phyloP scores from a whole-genome alignment of 2,888 invertebrate genomes.

The Zootermopsis nevadensis region DNA sequence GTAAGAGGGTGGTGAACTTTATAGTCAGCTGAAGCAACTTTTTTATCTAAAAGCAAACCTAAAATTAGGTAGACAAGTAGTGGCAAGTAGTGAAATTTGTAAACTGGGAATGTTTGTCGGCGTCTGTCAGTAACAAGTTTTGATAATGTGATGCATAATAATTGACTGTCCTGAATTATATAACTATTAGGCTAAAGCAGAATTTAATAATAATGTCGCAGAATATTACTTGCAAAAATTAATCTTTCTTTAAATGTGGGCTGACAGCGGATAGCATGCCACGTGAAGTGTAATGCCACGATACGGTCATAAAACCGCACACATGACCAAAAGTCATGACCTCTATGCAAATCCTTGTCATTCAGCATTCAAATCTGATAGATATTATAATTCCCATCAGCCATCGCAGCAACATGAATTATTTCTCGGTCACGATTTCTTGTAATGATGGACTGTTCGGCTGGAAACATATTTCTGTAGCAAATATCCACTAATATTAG shows the following conservation, averaged over 20 bases:
- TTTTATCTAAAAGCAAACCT: no score
- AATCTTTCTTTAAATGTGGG: constrained; percentile 4
- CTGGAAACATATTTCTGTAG: no score
- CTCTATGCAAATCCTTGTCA: no score
- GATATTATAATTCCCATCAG: no score
- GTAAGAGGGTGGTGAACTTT: no score
- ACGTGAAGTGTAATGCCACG: neutral
- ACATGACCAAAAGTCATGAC: neutral
- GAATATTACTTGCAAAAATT: neutral
- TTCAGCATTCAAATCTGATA: no score
- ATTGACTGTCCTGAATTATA: neutral
- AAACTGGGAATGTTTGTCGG: no score
- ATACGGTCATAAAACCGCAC: neutral
- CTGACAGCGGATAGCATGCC: neutral
- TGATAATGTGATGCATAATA: neutral
- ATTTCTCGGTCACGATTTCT: neutral
- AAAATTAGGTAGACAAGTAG: no score
- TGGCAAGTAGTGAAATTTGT: no score
- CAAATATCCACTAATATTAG: no score
- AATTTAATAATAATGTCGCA: neutral
- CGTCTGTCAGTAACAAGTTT: no score
- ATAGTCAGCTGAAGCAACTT: no score
- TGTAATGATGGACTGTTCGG: neutral
- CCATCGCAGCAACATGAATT: neutral
- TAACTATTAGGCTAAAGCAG: neutral